A percentile compares a stretch with the other conserved stretches of the same genome.
Conservation (phyloP, 2,113 vertebrate genomes). For the Podiceps cristatus region DNA sequence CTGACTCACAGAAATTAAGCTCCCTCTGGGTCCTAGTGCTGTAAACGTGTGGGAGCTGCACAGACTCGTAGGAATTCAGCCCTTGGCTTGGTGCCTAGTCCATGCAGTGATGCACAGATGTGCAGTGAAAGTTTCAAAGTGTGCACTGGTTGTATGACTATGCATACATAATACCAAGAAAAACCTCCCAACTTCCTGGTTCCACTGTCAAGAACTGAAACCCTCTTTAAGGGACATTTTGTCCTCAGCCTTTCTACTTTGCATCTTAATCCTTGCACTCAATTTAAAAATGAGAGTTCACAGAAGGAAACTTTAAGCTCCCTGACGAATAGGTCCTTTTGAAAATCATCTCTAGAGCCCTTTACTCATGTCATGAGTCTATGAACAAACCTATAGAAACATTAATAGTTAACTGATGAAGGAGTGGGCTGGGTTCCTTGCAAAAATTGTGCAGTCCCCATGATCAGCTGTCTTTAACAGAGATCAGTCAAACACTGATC, state of each 20-base stretch:
- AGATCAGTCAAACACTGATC: background rate
- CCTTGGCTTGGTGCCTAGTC: slow-evolving; percentile 46
- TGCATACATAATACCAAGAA: background rate
- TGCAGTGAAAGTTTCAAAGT: slow-evolving; percentile 47
- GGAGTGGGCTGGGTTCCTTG: background rate
- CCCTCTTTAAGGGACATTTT: background rate
- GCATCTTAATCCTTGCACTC: slow-evolving; percentile 1
- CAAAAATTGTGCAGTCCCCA: background rate
- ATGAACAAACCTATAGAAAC: background rate
- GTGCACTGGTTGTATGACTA: background rate
- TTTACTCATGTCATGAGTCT: background rate
- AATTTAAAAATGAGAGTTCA: background rate
- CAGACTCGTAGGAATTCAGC: slow-evolving; percentile 43
- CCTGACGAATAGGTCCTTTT: background rate
- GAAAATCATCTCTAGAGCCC: background rate
- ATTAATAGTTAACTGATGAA: background rate
- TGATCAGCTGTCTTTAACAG: slow-evolving; percentile 7
- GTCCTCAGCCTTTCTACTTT: background rate
- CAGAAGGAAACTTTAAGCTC: background rate
- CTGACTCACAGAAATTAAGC: slow-evolving; percentile 54
- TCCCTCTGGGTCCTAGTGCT: slow-evolving; percentile 72
- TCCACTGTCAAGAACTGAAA: background rate
- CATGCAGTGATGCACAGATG: slow-evolving; percentile 54
- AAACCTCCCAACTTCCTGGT: background rate
- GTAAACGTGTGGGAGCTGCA: slow-evolving; percentile 50